Percentiles rank a stretch among this genome's conserved stretches.
Evolutionary conservation across 2,888 invertebrate genomes (phyloP).

Genomic region (Hydrotaea diabolus): DNA sequence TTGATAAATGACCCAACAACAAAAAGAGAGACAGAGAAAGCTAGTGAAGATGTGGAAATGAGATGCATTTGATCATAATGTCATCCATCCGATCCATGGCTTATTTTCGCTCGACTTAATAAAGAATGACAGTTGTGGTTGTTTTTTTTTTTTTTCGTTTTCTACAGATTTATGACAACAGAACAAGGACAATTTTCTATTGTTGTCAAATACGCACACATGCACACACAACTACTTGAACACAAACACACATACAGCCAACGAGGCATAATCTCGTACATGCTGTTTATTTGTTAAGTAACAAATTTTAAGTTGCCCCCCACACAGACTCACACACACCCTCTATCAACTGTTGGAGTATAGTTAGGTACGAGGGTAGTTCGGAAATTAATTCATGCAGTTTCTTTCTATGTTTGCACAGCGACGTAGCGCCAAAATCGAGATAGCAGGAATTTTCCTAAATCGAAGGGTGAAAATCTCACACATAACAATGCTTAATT

Average conservation of each 20-base stretch:
- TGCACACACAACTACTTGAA: too few species aligned
- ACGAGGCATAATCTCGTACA: not conserved
- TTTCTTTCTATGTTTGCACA: too few species aligned
- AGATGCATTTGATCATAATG: conserved; percentile 11
- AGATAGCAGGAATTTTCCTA: too few species aligned
- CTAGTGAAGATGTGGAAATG: not conserved
- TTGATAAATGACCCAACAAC: not conserved
- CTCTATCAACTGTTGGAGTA: too few species aligned
- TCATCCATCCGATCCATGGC: conserved; percentile 42
- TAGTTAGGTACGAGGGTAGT: too few species aligned
- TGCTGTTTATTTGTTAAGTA: conserved; percentile 20
- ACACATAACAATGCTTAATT: too few species aligned
- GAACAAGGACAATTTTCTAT: conserved; percentile 50
- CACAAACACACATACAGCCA: conserved; percentile 1
- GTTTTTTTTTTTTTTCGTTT: conserved; percentile 10
- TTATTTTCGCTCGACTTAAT: conserved; percentile 44
- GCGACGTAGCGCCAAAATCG: too few species aligned
- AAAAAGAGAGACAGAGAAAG: not conserved
- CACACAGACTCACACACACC: not conserved
- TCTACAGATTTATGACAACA: conserved; percentile 47
- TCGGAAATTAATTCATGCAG: too few species aligned
- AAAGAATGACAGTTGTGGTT: conserved; percentile 59
- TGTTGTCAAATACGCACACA: conserved; percentile 17
- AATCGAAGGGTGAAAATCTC: too few species aligned
- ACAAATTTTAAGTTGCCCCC: conserved; percentile 26